phyloP scores from a whole-genome alignment of 2,113 vertebrate genomes.

The Prochilodus magdalenae region DNA sequence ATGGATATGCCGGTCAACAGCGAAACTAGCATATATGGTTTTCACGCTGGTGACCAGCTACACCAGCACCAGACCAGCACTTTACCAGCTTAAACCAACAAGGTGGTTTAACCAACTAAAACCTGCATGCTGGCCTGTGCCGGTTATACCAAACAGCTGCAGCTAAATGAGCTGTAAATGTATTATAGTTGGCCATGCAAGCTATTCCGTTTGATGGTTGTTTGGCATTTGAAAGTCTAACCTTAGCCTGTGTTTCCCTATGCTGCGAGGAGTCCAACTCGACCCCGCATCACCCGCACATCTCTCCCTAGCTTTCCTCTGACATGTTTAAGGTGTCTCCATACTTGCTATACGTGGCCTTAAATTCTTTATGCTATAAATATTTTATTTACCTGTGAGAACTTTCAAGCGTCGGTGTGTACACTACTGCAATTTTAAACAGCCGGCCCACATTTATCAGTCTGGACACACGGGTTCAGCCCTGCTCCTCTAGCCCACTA shows the following conservation, averaged over 20 bases:
- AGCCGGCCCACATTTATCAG: constrained; percentile 16
- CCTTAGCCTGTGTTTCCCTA: neutral
- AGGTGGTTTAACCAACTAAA: too few relatives aligned
- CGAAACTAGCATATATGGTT: too few relatives aligned
- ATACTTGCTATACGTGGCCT: neutral
- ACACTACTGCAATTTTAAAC: constrained; percentile 12
- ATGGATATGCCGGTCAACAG: too few relatives aligned
- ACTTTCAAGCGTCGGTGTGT: neutral
- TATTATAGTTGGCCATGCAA: too few relatives aligned
- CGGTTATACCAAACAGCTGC: too few relatives aligned
- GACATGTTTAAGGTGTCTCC: neutral
- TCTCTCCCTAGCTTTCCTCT: neutral
- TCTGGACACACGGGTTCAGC: neutral
- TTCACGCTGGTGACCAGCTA: too few relatives aligned
- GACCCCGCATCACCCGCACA: neutral
- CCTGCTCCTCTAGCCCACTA: neutral
- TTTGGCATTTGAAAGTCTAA: neutral
- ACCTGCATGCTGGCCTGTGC: too few relatives aligned
- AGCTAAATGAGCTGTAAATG: too few relatives aligned
- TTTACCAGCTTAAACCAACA: too few relatives aligned
- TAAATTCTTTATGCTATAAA: neutral
- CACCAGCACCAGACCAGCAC: too few relatives aligned
- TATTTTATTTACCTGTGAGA: neutral
- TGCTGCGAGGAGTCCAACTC: neutral
- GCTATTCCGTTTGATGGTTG: too few relatives aligned